These are phyloP conservation scores for Heteromormyrus szaboi DNA, from an alignment of 2,797 vertebrate species.

Conservation along the genomic window DNA sequence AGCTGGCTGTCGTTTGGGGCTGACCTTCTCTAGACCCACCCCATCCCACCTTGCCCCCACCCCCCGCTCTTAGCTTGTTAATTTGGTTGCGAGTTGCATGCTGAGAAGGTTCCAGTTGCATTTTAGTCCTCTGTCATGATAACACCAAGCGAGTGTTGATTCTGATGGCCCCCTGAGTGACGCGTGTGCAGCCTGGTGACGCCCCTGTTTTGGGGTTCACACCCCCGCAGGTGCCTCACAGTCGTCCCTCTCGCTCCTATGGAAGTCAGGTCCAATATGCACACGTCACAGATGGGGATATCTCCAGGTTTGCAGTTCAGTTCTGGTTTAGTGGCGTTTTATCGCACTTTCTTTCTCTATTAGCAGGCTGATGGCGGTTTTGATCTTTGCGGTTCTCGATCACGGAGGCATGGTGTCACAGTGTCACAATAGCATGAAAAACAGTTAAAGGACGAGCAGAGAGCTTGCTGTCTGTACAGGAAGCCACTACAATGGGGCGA, in stretches of 20 bases:
- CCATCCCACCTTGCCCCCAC: background rate
- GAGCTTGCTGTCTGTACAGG: background rate
- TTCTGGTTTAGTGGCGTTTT: background rate
- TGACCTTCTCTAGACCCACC: background rate
- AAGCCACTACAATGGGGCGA: too few relatives aligned
- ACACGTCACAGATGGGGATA: background rate
- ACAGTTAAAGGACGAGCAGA: background rate
- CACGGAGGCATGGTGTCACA: background rate
- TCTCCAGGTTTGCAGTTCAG: background rate
- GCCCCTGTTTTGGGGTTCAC: background rate
- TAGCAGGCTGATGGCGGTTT: background rate
- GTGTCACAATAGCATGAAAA: background rate
- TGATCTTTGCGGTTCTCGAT: background rate
- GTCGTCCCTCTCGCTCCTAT: background rate
- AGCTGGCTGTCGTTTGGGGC: background rate
- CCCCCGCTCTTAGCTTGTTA: background rate
- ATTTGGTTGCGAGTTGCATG: conserved; percentile 3
- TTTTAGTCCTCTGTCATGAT: background rate
- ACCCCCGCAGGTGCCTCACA: background rate
- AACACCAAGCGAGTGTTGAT: background rate
- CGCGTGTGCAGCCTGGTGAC: background rate
- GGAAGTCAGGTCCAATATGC: background rate
- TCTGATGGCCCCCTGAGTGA: background rate
- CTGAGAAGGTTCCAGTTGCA: background rate
- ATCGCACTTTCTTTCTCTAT: background rate